Conservation (phyloP, 2,888 invertebrate species). For the Mimachlamys varia region DNA sequence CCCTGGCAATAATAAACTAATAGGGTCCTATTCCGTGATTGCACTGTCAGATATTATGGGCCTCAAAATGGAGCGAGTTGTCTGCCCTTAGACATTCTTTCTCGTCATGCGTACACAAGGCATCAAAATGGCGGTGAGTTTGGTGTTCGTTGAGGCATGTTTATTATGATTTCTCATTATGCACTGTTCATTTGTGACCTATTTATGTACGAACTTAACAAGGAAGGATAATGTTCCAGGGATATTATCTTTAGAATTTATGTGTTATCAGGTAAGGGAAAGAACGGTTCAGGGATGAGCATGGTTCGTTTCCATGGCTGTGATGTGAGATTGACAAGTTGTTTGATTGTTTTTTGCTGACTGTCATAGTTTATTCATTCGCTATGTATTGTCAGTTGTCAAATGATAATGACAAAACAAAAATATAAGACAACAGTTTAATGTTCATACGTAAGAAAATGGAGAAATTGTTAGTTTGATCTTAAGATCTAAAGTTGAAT, state of each 20-base stretch:
- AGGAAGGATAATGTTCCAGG: neutral
- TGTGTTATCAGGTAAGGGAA: conserved; percentile 4
- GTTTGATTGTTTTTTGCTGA: neutral
- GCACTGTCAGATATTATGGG: no score
- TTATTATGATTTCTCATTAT: conserved; percentile 24
- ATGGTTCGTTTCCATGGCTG: conserved; percentile 34
- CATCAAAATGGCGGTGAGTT: conserved; percentile 65
- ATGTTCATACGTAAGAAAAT: no score
- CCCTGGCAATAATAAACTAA: no score
- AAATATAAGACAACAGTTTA: neutral
- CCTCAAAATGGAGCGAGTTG: neutral
- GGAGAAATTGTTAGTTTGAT: neutral
- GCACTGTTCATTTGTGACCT: neutral
- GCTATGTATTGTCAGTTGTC: neutral
- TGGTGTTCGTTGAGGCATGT: conserved; percentile 45
- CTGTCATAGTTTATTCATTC: neutral
- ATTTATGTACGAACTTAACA: neutral
- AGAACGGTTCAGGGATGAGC: neutral
- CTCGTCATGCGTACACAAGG: conserved; percentile 50
- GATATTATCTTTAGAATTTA: conserved; percentile 21
- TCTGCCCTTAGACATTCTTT: conserved; percentile 19
- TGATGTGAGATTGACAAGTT: neutral
- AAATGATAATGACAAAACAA: neutral
- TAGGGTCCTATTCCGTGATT: no score
- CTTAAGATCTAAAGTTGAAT: neutral